These are phyloP conservation scores for Limanda limanda DNA, from an alignment of 2,113 vertebrate genomes.

Conservation along the genomic window DNA sequence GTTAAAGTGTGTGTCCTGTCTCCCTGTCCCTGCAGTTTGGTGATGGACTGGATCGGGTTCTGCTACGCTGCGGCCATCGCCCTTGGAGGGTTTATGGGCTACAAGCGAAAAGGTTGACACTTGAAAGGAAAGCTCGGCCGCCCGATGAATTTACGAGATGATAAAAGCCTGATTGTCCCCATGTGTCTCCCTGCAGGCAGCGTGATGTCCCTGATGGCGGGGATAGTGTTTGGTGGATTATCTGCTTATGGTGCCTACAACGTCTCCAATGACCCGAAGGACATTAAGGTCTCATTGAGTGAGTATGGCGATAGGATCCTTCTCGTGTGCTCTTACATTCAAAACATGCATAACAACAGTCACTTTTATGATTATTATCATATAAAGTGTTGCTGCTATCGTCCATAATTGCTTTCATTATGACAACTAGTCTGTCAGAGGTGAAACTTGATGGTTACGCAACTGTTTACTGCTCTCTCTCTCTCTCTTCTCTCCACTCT, in stretches of 20 bases:
- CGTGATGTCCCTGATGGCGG: constrained; percentile 89
- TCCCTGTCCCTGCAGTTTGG: constrained; percentile 52
- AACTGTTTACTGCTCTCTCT: no score
- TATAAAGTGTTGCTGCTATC: no score
- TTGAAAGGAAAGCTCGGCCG: neutral
- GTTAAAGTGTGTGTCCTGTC: neutral
- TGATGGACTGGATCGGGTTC: constrained; percentile 92
- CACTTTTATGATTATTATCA: no score
- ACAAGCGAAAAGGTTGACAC: constrained; percentile 88
- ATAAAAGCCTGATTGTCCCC: neutral
- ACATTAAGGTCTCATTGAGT: constrained; percentile 90
- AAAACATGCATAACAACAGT: no score
- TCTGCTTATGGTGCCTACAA: constrained; percentile 91
- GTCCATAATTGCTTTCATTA: no score
- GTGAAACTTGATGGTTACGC: no score
- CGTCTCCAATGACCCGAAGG: constrained; percentile 82
- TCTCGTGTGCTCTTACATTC: neutral
- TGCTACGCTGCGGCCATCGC: constrained; percentile 87
- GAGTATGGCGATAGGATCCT: constrained; percentile 70
- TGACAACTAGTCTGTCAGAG: no score
- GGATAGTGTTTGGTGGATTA: constrained; percentile 87
- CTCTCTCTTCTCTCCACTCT: no score
- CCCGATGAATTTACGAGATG: neutral
- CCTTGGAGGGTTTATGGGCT: constrained; percentile 89
- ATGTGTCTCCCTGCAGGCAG: constrained; percentile 81